These are phyloP conservation scores for Lateolabrax maculatus DNA, from an alignment of 2,797 vertebrate species.

Conservation along the genomic window DNA sequence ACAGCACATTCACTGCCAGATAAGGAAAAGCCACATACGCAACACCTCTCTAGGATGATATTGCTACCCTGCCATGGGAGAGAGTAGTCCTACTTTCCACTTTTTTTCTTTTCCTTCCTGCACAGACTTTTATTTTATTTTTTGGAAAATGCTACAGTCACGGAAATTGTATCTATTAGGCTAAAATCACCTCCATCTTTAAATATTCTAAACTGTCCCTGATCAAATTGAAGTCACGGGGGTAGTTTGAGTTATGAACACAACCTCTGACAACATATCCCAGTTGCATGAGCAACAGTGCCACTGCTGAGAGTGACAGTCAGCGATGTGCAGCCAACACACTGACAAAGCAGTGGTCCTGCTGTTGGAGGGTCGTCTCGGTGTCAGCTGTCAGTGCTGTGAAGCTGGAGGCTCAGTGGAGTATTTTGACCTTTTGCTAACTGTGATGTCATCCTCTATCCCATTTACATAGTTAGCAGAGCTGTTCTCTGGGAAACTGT, in stretches of 20 bases:
- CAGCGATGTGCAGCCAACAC: slow-evolving; percentile 18
- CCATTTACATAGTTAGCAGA: slow-evolving; percentile 64
- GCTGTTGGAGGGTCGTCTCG: slow-evolving; percentile 51
- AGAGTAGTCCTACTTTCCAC: slow-evolving; percentile 29
- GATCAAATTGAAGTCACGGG: slow-evolving; percentile 24
- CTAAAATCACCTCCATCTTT: background rate
- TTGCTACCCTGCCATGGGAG: slow-evolving; percentile 17
- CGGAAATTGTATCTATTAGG: background rate
- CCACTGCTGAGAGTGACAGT: slow-evolving; percentile 42
- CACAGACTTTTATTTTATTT: background rate
- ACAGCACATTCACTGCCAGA: slow-evolving; percentile 60
- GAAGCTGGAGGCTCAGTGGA: slow-evolving; percentile 59
- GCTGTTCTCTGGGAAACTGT: slow-evolving; percentile 32
- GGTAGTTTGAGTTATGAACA: background rate
- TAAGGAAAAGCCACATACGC: slow-evolving; percentile 52
- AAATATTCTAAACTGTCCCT: background rate
- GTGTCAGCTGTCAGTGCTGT: slow-evolving; percentile 73
- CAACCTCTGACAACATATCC: slow-evolving; percentile 36
- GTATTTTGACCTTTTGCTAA: slow-evolving; percentile 76
- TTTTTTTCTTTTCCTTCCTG: background rate
- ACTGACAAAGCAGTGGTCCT: slow-evolving; percentile 57
- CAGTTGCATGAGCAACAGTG: slow-evolving; percentile 5
- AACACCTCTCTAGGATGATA: slow-evolving; percentile 43
- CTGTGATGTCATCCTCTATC: slow-evolving; percentile 59
- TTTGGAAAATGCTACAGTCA: background rate